phyloP scores from a whole-genome alignment of 2,113 vertebrate species.

The Etheostoma cragini region DNA sequence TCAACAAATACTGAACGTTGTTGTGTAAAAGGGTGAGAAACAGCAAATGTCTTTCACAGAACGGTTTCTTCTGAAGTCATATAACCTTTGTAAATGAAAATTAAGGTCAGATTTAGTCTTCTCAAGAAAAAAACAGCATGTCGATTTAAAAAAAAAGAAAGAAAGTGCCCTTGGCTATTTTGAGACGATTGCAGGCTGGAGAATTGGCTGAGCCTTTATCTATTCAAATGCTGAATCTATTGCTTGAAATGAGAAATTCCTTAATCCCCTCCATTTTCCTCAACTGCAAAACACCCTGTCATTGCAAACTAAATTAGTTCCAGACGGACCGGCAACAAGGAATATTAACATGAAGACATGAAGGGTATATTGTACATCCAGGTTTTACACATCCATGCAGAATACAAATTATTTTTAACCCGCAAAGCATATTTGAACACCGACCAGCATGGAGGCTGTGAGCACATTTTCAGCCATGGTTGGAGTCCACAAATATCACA shows the following conservation, averaged over 20 bases:
- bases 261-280: slow-evolving; percentile 75
- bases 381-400: slow-evolving; percentile 75
- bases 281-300: slow-evolving; percentile 55
- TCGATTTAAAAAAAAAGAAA: slow-evolving; percentile 15
- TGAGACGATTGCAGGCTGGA: slow-evolving; percentile 56
- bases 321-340: slow-evolving; percentile 48
- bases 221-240: slow-evolving; percentile 71
- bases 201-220: slow-evolving; percentile 64
- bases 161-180: slow-evolving; percentile 65
- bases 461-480: slow-evolving; percentile 18
- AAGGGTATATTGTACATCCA: slow-evolving; percentile 63
- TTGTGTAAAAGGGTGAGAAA: background rate
- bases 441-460: slow-evolving; percentile 17
- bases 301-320: slow-evolving; percentile 65
- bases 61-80: slow-evolving; percentile 11
- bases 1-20: slow-evolving; percentile 7
- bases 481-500: slow-evolving; percentile 40
- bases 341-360: slow-evolving; percentile 69
- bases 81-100: slow-evolving; percentile 49
- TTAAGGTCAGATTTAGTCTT: slow-evolving; percentile 53
- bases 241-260: slow-evolving; percentile 70
- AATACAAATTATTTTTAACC: slow-evolving; percentile 64
- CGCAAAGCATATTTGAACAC: slow-evolving; percentile 56
- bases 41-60: background rate
- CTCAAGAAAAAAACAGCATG: slow-evolving; percentile 38